Conservation (phyloP, 2,113 vertebrate species). For the Theristicus caerulescens region DNA sequence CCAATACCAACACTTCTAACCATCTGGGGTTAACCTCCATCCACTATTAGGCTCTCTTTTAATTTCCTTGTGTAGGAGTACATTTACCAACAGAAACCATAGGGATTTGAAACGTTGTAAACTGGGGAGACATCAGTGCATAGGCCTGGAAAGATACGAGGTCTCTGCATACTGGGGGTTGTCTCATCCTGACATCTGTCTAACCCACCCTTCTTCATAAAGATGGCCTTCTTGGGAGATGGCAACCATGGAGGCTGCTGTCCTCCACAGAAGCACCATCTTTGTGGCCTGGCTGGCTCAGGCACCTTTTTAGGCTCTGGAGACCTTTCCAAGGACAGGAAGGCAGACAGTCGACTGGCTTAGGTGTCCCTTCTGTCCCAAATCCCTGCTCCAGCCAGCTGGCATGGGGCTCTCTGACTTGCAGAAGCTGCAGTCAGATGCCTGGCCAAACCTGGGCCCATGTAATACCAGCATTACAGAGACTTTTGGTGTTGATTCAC, state of each 20-base stretch:
- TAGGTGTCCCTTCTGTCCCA: not conserved
- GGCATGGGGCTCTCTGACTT: not conserved
- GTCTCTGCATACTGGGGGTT: not conserved
- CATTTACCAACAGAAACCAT: not conserved
- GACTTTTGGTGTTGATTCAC: not conserved
- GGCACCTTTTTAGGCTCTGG: not conserved
- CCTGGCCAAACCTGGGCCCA: not conserved
- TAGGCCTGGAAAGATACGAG: not conserved
- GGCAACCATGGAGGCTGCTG: not conserved
- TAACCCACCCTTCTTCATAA: not conserved
- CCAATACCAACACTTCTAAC: not conserved
- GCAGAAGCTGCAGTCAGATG: not conserved
- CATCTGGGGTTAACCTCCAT: not conserved
- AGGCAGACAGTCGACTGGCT: not conserved
- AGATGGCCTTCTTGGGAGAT: not conserved
- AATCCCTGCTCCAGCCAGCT: rapidly evolving
- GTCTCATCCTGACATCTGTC: not conserved
- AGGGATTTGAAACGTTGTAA: not conserved
- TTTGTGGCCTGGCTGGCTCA: not conserved
- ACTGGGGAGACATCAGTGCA: not conserved
- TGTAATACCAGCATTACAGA: rapidly evolving
- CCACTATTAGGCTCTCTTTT: not conserved
- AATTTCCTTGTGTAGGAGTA: not conserved
- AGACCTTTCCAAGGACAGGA: not conserved
- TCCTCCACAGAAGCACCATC: not conserved